These are phyloP conservation scores for Myiothlypis coronata DNA, from an alignment of 2,797 vertebrate genomes.

Conservation along the genomic window DNA sequence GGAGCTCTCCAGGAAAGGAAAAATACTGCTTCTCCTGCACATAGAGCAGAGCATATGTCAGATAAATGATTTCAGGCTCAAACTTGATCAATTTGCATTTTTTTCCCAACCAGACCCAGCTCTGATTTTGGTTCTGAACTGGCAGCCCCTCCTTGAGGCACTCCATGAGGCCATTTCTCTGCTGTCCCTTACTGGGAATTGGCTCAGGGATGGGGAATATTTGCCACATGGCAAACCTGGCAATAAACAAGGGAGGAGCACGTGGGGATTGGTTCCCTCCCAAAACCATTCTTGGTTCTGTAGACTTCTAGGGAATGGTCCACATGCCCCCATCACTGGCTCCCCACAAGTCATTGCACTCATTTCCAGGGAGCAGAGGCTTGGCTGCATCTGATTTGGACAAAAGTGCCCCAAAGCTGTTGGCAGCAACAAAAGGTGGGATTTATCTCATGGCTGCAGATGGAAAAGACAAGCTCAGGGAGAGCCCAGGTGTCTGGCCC, in stretches of 20 bases:
- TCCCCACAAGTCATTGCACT: accelerated
- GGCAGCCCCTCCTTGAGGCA: accelerated
- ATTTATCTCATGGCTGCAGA: not conserved
- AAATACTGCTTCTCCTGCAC: constrained; percentile 87
- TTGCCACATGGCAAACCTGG: not conserved
- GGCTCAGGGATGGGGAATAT: not conserved
- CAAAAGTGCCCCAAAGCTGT: not conserved
- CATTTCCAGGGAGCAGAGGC: not conserved
- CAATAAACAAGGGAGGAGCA: not conserved
- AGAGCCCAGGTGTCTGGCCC: accelerated
- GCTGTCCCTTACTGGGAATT: not conserved
- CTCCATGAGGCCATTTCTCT: not conserved
- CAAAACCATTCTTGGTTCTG: not conserved
- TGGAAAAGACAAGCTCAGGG: not conserved
- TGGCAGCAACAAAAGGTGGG: not conserved
- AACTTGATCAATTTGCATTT: not conserved
- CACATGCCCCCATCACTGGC: not conserved
- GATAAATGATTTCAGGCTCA: not conserved
- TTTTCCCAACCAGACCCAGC: not conserved
- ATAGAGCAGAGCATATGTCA: not conserved
- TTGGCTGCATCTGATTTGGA: not conserved
- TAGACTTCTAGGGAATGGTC: not conserved
- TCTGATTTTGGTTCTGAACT: not conserved
- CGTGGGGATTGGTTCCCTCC: not conserved
- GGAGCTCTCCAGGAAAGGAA: constrained; percentile 87